Conservation (phyloP, 37 sponge, comb jelly and placozoan genomes). For the Bolinopsis microptera region DNA sequence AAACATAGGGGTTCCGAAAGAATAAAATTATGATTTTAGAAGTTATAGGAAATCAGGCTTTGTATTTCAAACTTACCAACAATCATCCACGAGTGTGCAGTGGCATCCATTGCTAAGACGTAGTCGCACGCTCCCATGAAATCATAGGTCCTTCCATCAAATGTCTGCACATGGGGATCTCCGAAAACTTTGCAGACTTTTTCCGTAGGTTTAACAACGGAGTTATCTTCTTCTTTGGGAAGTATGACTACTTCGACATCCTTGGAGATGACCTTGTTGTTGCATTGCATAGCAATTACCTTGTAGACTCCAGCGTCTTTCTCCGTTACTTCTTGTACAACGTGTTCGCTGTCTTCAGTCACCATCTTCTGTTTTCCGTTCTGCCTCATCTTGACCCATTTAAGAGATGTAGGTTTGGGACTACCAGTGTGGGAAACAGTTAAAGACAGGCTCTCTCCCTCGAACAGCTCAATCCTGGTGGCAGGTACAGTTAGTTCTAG, state of each 20-base stretch:
- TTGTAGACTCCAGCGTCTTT: neutral
- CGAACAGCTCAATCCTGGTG: neutral
- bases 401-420: neutral
- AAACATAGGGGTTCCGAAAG: too few species aligned
- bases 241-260: neutral
- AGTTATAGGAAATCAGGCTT: too few species aligned
- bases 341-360: neutral
- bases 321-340: neutral
- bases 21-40: too few species aligned
- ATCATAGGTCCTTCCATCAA: slow-evolving; percentile 39
- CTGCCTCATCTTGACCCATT: slow-evolving; percentile 1
- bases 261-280: neutral
- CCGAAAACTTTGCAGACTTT: slow-evolving; percentile 36
- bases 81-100: neutral
- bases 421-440: neutral
- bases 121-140: slow-evolving; percentile 55
- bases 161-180: slow-evolving; percentile 15
- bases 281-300: slow-evolving; percentile 1
- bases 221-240: neutral
- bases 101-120: slow-evolving; percentile 10
- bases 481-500: neutral
- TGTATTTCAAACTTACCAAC: slow-evolving; percentile 17
- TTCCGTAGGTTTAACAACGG: neutral
- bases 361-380: slow-evolving; percentile 8
- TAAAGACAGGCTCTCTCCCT: slow-evolving; percentile 4